Conservation (phyloP, 2,888 invertebrate species). For the Melieria omissa region DNA sequence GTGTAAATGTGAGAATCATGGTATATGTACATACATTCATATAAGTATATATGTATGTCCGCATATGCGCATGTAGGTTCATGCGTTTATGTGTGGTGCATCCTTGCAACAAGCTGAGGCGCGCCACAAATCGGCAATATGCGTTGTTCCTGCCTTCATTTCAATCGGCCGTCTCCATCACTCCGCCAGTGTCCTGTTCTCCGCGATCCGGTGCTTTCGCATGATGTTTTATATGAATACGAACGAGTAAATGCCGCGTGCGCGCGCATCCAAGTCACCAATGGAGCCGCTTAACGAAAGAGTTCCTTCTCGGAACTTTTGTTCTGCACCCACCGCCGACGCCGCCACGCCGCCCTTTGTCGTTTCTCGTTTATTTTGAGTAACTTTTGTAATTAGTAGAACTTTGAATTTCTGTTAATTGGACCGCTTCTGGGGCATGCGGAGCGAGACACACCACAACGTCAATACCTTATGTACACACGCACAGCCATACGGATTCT, state of each 20-base stretch:
- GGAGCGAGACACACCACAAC: background rate
- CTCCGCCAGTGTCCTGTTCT: background rate
- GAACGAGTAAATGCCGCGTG: background rate
- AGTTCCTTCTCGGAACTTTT: constrained; percentile 41
- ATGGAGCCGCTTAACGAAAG: constrained; percentile 39
- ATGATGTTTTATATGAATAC: background rate
- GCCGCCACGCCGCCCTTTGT: background rate
- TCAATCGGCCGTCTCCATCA: background rate
- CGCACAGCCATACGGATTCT: constrained; percentile 15
- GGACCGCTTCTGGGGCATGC: constrained; percentile 20
- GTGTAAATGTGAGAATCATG: constrained; percentile 8
- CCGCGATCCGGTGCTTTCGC: too few species aligned
- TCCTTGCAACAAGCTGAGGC: background rate
- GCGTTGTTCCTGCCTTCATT: constrained; percentile 9
- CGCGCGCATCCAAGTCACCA: background rate
- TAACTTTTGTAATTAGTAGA: constrained; percentile 48
- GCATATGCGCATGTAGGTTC: constrained; percentile 7
- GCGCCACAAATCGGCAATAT: constrained; percentile 12
- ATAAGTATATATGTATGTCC: constrained; percentile 3
- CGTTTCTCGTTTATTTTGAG: constrained; percentile 40
- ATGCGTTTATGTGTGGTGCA: constrained; percentile 5
- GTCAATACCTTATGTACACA: constrained; percentile 6
- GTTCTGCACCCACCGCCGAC: too few species aligned
- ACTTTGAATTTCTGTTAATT: constrained; percentile 35
- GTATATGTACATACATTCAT: constrained; percentile 1